These are phyloP conservation scores for Tetramorium alpestre DNA, from an alignment of 1,140 invertebrate species.

Conservation along the genomic window DNA sequence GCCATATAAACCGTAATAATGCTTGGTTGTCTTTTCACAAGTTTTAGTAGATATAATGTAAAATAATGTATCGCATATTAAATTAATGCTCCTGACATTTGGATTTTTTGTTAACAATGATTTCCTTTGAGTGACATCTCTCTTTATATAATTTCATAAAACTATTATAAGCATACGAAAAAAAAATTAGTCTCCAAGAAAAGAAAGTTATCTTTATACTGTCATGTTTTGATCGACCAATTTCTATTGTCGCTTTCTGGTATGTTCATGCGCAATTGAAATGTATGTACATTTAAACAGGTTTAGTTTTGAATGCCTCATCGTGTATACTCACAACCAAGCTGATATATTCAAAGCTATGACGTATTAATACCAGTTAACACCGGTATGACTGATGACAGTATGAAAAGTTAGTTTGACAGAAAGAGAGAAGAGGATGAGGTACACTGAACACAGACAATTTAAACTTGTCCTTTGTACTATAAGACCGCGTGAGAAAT, in stretches of 20 bases:
- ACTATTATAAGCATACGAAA: background rate
- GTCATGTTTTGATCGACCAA: background rate
- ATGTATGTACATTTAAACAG: background rate
- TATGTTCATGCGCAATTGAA: background rate
- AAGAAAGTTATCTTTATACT: background rate
- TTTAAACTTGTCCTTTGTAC: slow-evolving; percentile 73
- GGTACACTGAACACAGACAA: slow-evolving; percentile 71
- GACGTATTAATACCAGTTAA: slow-evolving; percentile 13
- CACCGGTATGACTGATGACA: slow-evolving; percentile 34
- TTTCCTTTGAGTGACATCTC: background rate
- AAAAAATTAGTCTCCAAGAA: background rate
- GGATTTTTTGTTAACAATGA: background rate
- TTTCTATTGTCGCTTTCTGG: background rate
- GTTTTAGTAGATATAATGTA: background rate
- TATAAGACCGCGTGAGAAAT: slow-evolving; percentile 64
- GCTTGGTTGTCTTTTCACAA: slow-evolving; percentile 8
- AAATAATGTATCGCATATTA: background rate
- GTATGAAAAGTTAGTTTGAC: slow-evolving; percentile 7
- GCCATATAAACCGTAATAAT: background rate
- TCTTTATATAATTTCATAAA: background rate
- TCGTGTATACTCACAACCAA: slow-evolving; percentile 7
- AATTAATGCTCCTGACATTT: background rate
- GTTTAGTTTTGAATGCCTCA: background rate
- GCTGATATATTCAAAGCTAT: background rate
- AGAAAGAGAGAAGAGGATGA: slow-evolving; percentile 39